These are phyloP conservation scores for Teleiodes luculella DNA, from an alignment of 2,888 invertebrate species.

Conservation along the genomic window DNA sequence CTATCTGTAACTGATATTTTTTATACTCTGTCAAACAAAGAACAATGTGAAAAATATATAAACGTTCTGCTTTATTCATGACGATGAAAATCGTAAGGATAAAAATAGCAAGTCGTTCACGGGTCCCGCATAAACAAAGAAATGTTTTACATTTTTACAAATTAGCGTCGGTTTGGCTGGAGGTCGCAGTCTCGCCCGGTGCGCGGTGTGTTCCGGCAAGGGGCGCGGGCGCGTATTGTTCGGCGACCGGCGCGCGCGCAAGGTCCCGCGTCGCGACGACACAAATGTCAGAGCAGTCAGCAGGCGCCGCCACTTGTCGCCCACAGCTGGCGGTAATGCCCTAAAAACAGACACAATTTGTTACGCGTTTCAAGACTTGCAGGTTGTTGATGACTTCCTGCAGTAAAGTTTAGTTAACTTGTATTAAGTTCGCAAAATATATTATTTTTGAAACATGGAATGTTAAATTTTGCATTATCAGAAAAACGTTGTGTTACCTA, in stretches of 20 bases:
- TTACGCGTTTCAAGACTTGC: neutral
- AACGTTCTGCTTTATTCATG: too few species aligned
- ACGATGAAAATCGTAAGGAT: neutral
- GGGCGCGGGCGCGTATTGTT: constrained; percentile 50
- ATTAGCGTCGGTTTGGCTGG: constrained; percentile 30
- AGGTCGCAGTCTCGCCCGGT: constrained; percentile 70
- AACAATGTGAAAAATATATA: too few species aligned
- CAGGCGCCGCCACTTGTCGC: constrained; percentile 49
- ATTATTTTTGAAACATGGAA: too few species aligned
- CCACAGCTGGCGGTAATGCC: neutral
- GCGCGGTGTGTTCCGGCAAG: constrained; percentile 29
- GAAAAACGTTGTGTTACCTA: too few species aligned
- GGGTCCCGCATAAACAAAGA: neutral
- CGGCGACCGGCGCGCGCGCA: constrained; percentile 55
- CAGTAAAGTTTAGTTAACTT: neutral
- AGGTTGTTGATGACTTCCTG: neutral
- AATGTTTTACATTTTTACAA: constrained; percentile 31
- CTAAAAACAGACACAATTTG: neutral
- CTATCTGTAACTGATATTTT: too few species aligned
- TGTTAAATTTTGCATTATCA: too few species aligned
- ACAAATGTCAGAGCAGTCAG: constrained; percentile 71
- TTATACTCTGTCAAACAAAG: too few species aligned
- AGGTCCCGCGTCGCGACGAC: constrained; percentile 45
- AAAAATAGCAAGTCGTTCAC: neutral
- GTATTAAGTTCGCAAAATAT: too few species aligned